Evolutionary conservation across 2,888 invertebrate species (phyloP).

Genomic region (Phalera bucephala): DNA sequence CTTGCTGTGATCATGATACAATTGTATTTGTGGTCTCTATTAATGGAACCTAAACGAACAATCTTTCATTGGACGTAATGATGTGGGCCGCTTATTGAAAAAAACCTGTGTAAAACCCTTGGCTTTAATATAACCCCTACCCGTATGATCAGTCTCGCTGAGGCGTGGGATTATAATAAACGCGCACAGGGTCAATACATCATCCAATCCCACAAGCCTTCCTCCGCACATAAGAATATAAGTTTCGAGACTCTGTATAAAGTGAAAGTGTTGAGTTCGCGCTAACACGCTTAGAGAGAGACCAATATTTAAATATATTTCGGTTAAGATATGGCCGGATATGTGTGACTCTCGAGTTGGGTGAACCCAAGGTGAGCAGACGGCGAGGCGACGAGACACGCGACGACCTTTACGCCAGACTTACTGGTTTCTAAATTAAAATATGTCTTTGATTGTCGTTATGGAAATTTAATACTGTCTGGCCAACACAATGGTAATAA

Average conservation of each 20-base stretch:
- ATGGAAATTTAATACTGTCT: slow-evolving; percentile 69
- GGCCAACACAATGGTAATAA: slow-evolving; percentile 47
- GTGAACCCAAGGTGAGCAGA: slow-evolving; percentile 71
- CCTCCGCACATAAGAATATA: too few species aligned
- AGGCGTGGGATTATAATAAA: too few species aligned
- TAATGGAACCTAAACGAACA: too few species aligned
- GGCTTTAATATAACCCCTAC: neutral
- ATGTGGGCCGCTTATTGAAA: too few species aligned
- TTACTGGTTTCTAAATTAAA: slow-evolving; percentile 72
- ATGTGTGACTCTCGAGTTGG: slow-evolving; percentile 49
- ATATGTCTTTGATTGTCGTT: slow-evolving; percentile 57
- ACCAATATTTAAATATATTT: slow-evolving; percentile 45
- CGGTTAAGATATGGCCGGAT: slow-evolving; percentile 48
- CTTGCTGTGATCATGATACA: too few species aligned
- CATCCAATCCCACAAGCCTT: too few species aligned
- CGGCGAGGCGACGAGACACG: slow-evolving; percentile 68
- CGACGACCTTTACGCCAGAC: slow-evolving; percentile 60
- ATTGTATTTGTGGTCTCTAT: slow-evolving; percentile 28
- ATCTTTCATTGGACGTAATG: too few species aligned
- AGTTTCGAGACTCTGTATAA: too few species aligned
- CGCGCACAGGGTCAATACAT: neutral
- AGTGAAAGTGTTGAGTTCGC: slow-evolving; percentile 57
- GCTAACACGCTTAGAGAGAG: slow-evolving; percentile 29
- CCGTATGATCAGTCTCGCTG: neutral
- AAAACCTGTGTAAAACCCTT: too few species aligned